phyloP scores from a whole-genome alignment of 2,113 vertebrate species.

The Oreocharis arfaki region DNA sequence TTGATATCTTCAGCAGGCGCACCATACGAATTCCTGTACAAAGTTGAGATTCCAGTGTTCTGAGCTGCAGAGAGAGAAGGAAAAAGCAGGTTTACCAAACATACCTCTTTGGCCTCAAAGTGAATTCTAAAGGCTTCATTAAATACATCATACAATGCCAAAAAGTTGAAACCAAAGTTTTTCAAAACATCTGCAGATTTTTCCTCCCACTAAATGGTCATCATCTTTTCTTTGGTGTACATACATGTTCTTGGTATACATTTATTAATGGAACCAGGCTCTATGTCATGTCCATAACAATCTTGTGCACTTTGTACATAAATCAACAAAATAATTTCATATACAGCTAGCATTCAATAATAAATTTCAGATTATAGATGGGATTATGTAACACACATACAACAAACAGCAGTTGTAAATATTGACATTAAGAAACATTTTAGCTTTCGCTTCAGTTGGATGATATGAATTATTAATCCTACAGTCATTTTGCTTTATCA shows the following conservation, averaged over 20 bases:
- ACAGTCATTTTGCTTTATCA: neutral
- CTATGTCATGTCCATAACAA: neutral
- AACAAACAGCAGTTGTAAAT: neutral
- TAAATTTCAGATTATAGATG: neutral
- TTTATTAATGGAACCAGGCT: neutral
- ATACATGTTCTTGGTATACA: neutral
- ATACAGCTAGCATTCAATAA: neutral
- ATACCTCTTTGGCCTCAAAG: neutral
- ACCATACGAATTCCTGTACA: constrained; percentile 96
- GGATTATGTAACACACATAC: neutral
- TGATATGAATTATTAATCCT: neutral
- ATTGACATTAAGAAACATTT: neutral
- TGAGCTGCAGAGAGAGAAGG: constrained; percentile 75
- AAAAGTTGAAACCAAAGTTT: neutral
- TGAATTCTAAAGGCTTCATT: neutral
- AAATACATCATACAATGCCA: neutral
- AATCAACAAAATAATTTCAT: neutral
- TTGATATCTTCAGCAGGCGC: constrained; percentile 92
- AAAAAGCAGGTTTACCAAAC: constrained; percentile 17
- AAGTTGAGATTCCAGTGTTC: constrained; percentile 91
- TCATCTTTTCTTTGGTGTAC: neutral
- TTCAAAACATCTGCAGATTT: neutral
- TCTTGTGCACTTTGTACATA: neutral
- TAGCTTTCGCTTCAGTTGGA: neutral
- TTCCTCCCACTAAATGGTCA: neutral